These are phyloP conservation scores for Elgonia sp. DNA, from an alignment of 2,888 invertebrate genomes.

Conservation along the genomic window DNA sequence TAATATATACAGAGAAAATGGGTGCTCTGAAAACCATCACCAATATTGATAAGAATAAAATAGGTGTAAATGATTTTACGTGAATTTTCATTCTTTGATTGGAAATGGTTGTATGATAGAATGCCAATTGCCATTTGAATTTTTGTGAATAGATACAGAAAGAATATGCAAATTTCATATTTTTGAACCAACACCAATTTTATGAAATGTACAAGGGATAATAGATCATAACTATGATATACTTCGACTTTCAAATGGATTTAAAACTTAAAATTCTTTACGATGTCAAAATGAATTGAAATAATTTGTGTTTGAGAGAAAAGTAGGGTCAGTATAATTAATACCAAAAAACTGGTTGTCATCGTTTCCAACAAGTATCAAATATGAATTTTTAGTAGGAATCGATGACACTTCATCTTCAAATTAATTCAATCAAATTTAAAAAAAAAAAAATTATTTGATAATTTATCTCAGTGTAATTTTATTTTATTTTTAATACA, in stretches of 20 bases:
- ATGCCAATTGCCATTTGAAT: slow-evolving; percentile 30
- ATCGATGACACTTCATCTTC: slow-evolving; percentile 19
- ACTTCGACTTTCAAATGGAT: background rate
- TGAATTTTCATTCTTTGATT: slow-evolving; percentile 20
- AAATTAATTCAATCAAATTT: slow-evolving; percentile 27
- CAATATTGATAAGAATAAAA: slow-evolving; percentile 14
- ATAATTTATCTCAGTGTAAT: too few relatives aligned
- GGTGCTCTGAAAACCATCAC: slow-evolving; percentile 56
- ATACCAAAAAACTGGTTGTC: slow-evolving; percentile 30
- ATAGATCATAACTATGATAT: slow-evolving; percentile 35
- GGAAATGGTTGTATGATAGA: background rate
- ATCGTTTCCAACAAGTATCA: slow-evolving; percentile 24
- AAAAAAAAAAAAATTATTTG: too few relatives aligned
- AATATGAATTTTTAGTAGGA: slow-evolving; percentile 1
- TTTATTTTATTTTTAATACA: too few relatives aligned
- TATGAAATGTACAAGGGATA: background rate
- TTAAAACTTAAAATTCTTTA: background rate
- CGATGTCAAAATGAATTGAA: background rate
- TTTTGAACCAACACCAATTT: slow-evolving; percentile 40
- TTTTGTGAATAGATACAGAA: slow-evolving; percentile 41
- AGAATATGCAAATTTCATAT: background rate
- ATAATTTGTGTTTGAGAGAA: background rate
- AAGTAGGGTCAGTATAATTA: slow-evolving; percentile 10
- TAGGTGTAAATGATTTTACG: background rate
- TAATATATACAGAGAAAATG: slow-evolving; percentile 58